Evolutionary conservation across 2,797 vertebrate species (phyloP).

Genomic region (Lepus oiostolus): DNA sequence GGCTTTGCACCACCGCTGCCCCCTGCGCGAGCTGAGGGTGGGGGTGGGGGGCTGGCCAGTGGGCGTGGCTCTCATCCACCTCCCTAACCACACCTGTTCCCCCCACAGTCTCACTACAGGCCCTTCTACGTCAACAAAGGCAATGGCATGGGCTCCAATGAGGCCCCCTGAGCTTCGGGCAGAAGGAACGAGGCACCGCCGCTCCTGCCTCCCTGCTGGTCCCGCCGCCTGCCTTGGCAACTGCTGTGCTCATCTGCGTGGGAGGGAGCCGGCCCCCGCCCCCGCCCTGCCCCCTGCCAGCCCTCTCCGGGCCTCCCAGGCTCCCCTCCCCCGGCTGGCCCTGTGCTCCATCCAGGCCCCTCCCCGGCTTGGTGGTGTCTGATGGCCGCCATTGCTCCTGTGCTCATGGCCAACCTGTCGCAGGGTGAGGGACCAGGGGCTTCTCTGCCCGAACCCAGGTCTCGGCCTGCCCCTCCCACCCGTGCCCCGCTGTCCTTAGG

Average conservation of each 20-base stretch:
- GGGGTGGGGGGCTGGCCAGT: neutral
- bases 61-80: fast-evolving
- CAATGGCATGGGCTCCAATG: conserved; percentile 88
- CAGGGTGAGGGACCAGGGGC: neutral
- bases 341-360: neutral
- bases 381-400: neutral
- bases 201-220: conserved; percentile 68
- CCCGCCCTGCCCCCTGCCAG: neutral
- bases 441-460: neutral
- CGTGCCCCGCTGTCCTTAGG: neutral
- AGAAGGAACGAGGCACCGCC: conserved; percentile 49
- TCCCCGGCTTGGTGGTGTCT: neutral
- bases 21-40: neutral
- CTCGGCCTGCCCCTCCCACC: neutral
- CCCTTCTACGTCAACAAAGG: conserved; percentile 92
- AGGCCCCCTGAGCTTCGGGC: conserved; percentile 88
- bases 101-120: conserved; percentile 89
- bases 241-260: conserved; percentile 47
- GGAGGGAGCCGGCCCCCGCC: neutral
- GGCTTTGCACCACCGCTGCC: neutral
- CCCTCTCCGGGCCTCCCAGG: neutral
- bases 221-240: conserved; percentile 69
- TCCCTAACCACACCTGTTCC: conserved; percentile 31
- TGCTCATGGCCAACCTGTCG: neutral
- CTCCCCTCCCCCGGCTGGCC: neutral